Evolutionary conservation across 2,113 vertebrate species (phyloP), one percentile per base, ranked within the genome.

Genomic region (Antechinus stuartii): DNA sequence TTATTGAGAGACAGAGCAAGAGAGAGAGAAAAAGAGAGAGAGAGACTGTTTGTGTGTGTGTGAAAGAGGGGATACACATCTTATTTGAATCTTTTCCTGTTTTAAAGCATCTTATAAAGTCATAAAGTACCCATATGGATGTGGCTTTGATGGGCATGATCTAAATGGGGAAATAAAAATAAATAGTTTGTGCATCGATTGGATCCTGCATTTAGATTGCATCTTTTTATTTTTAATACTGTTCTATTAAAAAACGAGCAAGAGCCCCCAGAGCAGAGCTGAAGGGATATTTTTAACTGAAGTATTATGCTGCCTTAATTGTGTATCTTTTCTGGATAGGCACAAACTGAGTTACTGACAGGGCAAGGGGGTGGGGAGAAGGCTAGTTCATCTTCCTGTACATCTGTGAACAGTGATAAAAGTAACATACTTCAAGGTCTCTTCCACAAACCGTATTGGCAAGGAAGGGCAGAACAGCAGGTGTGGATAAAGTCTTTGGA

Each of bases 111-210:
- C 96, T 97, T 97, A 97, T 95, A 96, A 96, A 97, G 97, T 92
- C 93, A 96, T 97, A 97, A 97, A 96, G 0, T 12, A 27, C 54
- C 93, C 95, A 97, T 92, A 97, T 96, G 95, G 94, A 95, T 97
- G 93, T 90, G 57, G 90, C 53, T 95, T 35, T 96, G 96, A 96
- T 95, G 93, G 96, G 92, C 95, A 94, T 50, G 61, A 89, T 46
- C 84, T 97, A 97, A 98, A 97, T 61, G 97, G 96, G 96, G 96
- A 97, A 97, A 98, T 98, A 97, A 98, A 98, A 98, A 96, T 93
- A 96, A 96, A 96, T 91, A 95, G 93, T 96, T 98, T 97, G 96
- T 98, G 96, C 35, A 96, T 97, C 56, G 96, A 91, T 91, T 97
- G 92, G 16, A 90, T 92, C 1, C 96, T 96, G 95, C 61, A 94